Percentiles rank a stretch among this genome's conserved stretches.
phyloP scores from a whole-genome alignment of 2,113 vertebrate genomes.

The Nycticorax nycticorax region DNA sequence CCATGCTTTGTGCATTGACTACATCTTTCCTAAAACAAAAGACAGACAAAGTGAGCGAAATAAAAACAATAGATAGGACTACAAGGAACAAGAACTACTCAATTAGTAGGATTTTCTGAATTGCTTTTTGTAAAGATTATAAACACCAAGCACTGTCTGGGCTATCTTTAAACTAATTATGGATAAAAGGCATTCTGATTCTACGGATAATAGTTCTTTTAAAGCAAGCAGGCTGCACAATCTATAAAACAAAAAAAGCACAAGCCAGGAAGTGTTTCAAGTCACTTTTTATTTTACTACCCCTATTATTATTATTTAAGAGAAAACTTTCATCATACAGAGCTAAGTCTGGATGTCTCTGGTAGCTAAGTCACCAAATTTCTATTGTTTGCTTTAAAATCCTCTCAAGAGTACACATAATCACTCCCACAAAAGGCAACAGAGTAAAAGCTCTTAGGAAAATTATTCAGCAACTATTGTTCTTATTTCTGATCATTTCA shows the following conservation, averaged over 20 bases:
- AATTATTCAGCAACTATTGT: neutral
- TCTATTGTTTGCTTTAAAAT: neutral
- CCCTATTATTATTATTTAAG: neutral
- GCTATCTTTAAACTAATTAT: neutral
- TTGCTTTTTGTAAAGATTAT: neutral
- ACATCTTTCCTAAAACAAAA: conserved; percentile 83
- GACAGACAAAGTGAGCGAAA: neutral
- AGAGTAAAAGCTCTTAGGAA: neutral
- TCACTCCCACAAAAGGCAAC: neutral
- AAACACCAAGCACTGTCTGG: neutral
- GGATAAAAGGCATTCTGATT: neutral
- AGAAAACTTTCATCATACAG: neutral
- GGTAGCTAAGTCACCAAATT: neutral
- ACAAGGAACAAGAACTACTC: neutral
- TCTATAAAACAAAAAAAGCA: neutral
- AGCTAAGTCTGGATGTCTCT: neutral
- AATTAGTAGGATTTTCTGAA: neutral
- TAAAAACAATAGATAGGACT: neutral
- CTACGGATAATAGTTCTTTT: neutral
- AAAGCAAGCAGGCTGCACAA: neutral
- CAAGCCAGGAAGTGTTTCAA: neutral
- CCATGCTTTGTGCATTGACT: conserved; percentile 83
- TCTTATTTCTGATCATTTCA: neutral
- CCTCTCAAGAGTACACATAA: neutral
- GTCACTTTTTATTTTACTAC: neutral